Conservation (phyloP, 2,888 invertebrate species). For the Agrilus cyanescens region DNA sequence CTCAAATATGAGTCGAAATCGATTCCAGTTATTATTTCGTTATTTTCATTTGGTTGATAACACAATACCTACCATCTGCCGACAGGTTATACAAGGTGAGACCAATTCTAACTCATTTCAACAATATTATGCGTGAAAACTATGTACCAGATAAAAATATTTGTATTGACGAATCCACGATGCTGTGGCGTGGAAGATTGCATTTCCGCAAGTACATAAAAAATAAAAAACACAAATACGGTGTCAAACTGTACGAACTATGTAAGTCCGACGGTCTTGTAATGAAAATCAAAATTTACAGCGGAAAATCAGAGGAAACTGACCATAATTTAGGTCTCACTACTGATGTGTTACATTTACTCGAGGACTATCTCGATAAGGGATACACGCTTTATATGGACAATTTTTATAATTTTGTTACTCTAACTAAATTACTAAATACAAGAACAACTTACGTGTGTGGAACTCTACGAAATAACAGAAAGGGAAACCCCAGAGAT, state of each 20-base stretch:
- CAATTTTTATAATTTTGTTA: constrained; percentile 18
- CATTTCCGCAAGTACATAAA: constrained; percentile 18
- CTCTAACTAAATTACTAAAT: constrained; percentile 13
- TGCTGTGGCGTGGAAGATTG: constrained; percentile 18
- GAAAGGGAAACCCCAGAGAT: constrained; percentile 14
- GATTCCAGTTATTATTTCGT: constrained; percentile 14
- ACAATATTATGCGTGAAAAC: constrained; percentile 19
- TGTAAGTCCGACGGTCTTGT: constrained; percentile 17
- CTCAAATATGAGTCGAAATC: constrained; percentile 14
- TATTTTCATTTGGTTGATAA: constrained; percentile 17
- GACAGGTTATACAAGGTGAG: constrained; percentile 19
- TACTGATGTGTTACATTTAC: constrained; percentile 18
- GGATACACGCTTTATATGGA: constrained; percentile 19
- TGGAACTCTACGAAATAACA: constrained; percentile 12
- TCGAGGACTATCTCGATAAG: constrained; percentile 18
- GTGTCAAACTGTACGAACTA: constrained; percentile 21
- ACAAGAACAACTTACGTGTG: constrained; percentile 14
- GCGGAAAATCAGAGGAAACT: constrained; percentile 15
- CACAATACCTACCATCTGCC: constrained; percentile 11
- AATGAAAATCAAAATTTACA: constrained; percentile 16
- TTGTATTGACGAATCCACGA: too few species aligned
- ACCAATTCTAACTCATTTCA: constrained; percentile 20
- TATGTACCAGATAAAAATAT: constrained; percentile 18
- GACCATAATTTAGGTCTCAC: constrained; percentile 15
- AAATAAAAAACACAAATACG: constrained; percentile 19